Conservation (phyloP, 2,888 invertebrate genomes). For the Eupsilia transversa region DNA sequence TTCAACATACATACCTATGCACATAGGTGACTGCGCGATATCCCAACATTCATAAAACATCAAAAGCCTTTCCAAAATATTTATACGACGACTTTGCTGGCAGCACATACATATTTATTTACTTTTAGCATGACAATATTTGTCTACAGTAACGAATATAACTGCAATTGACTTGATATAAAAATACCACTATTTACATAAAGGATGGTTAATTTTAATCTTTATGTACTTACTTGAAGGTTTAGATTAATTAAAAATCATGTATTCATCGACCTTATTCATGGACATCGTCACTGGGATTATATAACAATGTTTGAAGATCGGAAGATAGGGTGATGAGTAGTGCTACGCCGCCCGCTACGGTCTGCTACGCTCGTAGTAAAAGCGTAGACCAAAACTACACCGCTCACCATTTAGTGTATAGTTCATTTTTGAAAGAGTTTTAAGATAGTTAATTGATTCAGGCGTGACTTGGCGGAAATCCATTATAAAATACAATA, state of each 20-base stretch:
- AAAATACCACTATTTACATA: constrained; percentile 11
- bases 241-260: constrained; percentile 9
- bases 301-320: constrained; percentile 13
- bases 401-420: neutral
- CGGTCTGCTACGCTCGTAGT: constrained; percentile 43
- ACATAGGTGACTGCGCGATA: constrained; percentile 5
- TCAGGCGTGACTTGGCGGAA: too few species aligned
- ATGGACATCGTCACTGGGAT: constrained; percentile 11
- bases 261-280: constrained; percentile 46
- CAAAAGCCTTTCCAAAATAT: constrained; percentile 58
- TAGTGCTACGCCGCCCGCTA: constrained; percentile 32
- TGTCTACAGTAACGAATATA: constrained; percentile 36
- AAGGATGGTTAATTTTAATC: constrained; percentile 7
- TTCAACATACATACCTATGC: neutral
- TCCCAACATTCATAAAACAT: constrained; percentile 56
- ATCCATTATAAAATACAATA: too few species aligned
- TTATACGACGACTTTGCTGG: constrained; percentile 41
- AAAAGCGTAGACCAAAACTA: constrained; percentile 36
- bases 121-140: constrained; percentile 44
- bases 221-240: neutral
- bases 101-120: constrained; percentile 55
- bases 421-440: neutral
- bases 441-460: too few species aligned
- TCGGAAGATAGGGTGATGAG: constrained; percentile 17
- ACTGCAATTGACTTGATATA: constrained; percentile 19